Conservation (phyloP, 2,888 invertebrate genomes). For the Drosophila falleni region DNA sequence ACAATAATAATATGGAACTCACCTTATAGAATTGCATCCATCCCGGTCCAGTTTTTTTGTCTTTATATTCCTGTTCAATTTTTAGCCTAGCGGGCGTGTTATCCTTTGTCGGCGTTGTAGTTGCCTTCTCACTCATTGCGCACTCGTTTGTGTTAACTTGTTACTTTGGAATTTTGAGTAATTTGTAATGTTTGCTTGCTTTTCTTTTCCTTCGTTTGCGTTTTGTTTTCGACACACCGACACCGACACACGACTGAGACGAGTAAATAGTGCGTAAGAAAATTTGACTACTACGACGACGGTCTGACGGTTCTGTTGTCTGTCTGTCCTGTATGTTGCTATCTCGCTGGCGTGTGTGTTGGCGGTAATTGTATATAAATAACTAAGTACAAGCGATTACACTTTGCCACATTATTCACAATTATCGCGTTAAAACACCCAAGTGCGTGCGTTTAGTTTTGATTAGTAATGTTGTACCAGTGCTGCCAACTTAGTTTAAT, state of each 20-base stretch:
- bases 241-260: slow-evolving; percentile 50
- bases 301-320: slow-evolving; percentile 43
- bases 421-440: slow-evolving; percentile 28
- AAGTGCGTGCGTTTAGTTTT: slow-evolving; percentile 40
- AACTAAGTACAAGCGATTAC: slow-evolving; percentile 43
- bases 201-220: slow-evolving; percentile 36
- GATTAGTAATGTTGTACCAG: slow-evolving; percentile 53
- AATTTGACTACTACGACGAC: slow-evolving; percentile 61
- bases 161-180: slow-evolving; percentile 45
- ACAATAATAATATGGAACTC: slow-evolving; percentile 26
- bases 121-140: slow-evolving; percentile 65
- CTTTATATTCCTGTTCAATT: slow-evolving; percentile 68
- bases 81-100: slow-evolving; percentile 56
- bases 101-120: slow-evolving; percentile 50
- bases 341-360: slow-evolving; percentile 23
- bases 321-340: slow-evolving; percentile 21
- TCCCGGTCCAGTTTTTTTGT: slow-evolving; percentile 54
- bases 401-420: slow-evolving; percentile 54
- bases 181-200: slow-evolving; percentile 28
- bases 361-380: slow-evolving; percentile 37
- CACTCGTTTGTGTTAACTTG: slow-evolving; percentile 32
- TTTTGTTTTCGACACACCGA: slow-evolving; percentile 61
- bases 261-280: slow-evolving; percentile 63
- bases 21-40: slow-evolving; percentile 68
- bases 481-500: too few species aligned